A percentile compares a stretch with the other conserved stretches of the same genome.
Evolutionary conservation across 2,888 invertebrate species (phyloP).

Genomic region (Incurvaria masculella): DNA sequence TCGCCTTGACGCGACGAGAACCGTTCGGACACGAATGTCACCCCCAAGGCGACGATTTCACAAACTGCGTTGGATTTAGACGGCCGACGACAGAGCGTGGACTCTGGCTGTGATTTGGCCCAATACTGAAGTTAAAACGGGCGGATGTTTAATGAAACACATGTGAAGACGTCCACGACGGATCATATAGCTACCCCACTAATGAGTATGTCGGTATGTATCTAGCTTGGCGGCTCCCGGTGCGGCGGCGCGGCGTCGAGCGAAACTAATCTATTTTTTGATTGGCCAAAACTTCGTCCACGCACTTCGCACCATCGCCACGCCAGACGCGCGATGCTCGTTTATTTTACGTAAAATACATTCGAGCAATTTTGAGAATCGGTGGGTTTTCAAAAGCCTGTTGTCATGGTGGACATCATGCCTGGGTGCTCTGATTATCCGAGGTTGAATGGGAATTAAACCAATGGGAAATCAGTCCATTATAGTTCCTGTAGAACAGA

Average conservation of each 20-base stretch:
- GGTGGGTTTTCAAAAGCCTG: too few species aligned
- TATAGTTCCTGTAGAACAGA: too few species aligned
- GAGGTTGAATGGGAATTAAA: too few species aligned
- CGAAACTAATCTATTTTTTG: constrained; percentile 3
- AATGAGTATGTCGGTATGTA: not conserved
- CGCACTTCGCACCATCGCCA: not conserved
- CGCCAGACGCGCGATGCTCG: too few species aligned
- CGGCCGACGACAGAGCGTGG: constrained; percentile 26
- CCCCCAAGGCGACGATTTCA: not conserved
- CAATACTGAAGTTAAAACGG: constrained; percentile 36
- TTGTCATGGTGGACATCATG: too few species aligned
- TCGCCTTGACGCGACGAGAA: not conserved
- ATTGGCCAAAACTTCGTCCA: not conserved
- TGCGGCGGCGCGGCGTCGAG: constrained; percentile 21
- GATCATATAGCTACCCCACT: constrained; percentile 22
- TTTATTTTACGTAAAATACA: too few species aligned
- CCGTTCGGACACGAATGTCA: not conserved
- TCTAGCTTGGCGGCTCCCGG: not conserved
- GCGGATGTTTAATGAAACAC: constrained; percentile 48
- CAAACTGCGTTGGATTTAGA: constrained; percentile 11
- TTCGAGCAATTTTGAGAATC: too few species aligned
- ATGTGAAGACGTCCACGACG: constrained; percentile 48
- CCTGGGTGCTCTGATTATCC: too few species aligned
- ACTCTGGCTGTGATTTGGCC: constrained; percentile 38
- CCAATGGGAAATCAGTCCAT: too few species aligned